Base-by-base conservation (phyloP, 2,797 vertebrate genomes). In the Cygnus olor region DNA sequence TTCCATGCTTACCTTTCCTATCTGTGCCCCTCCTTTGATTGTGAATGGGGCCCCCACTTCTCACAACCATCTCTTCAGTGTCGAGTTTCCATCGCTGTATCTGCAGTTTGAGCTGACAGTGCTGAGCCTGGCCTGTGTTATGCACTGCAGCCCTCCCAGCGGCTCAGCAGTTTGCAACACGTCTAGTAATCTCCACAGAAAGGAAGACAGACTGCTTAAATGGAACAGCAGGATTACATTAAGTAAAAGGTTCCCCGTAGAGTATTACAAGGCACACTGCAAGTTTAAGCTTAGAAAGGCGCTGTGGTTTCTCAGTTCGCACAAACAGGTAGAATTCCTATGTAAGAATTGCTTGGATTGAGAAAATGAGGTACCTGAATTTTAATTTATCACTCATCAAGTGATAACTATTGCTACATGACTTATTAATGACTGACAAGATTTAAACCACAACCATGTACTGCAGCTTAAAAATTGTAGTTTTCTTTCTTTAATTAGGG, bases 401-500 rank as follows among this genome's bases (percentile, higher is more conserved):
- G 58, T 22, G 24, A 53, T 53, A 36, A 63, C 21, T 90, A 45
- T 32, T 91, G n/a, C 65, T 82, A 11, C 7, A 0, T 71, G 18
- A 82, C 20, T 84, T 80, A 38, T 24, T 85, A 32, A 60, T 15
- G 4, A 56, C 10, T 32, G 71, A 28, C 32, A 80, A 53, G 57
- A 32, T 69, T 63, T 88, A 88, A 89, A 57, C n/a, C 13, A 53
- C 8, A 28, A 22, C 38, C 3, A 0, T 66, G 32, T n/a, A 36
- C 19, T 45, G 11, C 60, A 13, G 11, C 57, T 91, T 93, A 70
- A 70, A 91, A 86, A 12, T 49, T 95, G 9, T 8, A 32, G 1
- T 0, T 2, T 34, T 92, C 47, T 94, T 95, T 84, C 28, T 93
- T 97, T 88, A 73, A 74, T 96, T 89, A 99, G 99, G 98, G 96